Percentiles rank a stretch among this genome's conserved stretches.
These are phyloP conservation scores for Tauraco hartlaubi DNA, from an alignment of 2,797 vertebrate species.

Conservation along the genomic window DNA sequence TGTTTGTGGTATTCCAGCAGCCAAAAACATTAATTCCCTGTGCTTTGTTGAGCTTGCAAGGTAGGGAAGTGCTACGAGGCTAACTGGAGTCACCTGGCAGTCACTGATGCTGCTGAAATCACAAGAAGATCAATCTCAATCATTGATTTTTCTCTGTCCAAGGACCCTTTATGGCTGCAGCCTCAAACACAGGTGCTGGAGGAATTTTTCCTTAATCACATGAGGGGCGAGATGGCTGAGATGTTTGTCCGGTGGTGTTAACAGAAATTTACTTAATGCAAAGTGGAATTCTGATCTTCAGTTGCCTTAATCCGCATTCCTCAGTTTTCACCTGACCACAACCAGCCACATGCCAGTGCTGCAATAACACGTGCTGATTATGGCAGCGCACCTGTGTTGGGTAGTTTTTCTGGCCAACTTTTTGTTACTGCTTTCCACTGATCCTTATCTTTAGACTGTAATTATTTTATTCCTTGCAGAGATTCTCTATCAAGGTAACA, in stretches of 20 bases:
- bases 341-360: background rate
- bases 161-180: background rate
- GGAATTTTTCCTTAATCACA: background rate
- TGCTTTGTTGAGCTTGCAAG: background rate
- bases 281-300: constrained; percentile 43
- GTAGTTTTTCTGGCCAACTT: background rate
- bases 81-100: background rate
- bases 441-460: background rate
- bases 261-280: constrained; percentile 28
- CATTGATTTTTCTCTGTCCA: background rate
- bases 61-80: background rate
- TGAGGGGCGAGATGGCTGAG: background rate
- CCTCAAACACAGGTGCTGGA: background rate
- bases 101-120: background rate
- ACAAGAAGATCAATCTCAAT: rapidly evolving
- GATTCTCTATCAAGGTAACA: background rate
- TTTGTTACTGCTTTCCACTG: background rate
- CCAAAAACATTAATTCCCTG: background rate
- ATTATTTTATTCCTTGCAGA: background rate
- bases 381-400: background rate
- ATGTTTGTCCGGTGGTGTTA: background rate
- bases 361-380: background rate
- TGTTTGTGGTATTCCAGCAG: background rate
- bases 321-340: background rate
- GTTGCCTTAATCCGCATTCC: constrained; percentile 35